Evolutionary conservation across 2,797 vertebrate genomes (phyloP).

Genomic region (Aldrovandia affinis): DNA sequence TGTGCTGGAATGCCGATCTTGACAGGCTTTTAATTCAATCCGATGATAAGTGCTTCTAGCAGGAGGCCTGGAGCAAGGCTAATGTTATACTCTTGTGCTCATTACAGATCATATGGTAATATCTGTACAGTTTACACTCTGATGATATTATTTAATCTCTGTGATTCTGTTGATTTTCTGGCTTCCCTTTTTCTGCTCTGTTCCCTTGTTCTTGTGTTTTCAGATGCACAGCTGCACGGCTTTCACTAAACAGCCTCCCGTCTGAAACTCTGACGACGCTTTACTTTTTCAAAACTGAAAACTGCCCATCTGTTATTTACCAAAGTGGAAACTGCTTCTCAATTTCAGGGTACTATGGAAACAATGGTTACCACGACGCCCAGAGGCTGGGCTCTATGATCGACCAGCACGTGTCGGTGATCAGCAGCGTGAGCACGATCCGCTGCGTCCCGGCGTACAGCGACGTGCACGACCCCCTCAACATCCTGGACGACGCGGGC

Average conservation of each 20-base stretch:
- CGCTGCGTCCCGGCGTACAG: constrained; percentile 78
- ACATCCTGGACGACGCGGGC: constrained; percentile 86
- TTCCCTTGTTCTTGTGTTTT: neutral
- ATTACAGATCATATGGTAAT: constrained; percentile 7
- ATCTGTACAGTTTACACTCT: neutral
- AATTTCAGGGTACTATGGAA: constrained; percentile 85
- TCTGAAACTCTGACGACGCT: too few species aligned
- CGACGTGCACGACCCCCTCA: constrained; percentile 92
- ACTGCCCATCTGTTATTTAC: neutral
- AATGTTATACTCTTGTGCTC: neutral
- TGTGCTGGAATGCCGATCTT: neutral
- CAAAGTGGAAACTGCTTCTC: neutral
- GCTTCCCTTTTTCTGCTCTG: neutral
- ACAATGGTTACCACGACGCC: constrained; percentile 80
- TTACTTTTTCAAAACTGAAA: neutral
- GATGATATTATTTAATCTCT: neutral
- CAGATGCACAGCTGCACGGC: neutral
- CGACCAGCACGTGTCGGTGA: constrained; percentile 97
- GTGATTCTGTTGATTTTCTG: neutral
- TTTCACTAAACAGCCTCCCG: neutral
- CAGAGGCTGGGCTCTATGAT: constrained; percentile 87
- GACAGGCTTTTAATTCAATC: constrained; percentile 19
- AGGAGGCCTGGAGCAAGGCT: neutral
- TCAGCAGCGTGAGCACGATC: constrained; percentile 88
- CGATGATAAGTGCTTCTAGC: neutral